Evolutionary conservation across 1,140 invertebrate species (phyloP).

Genomic region (Apis mellifera): DNA sequence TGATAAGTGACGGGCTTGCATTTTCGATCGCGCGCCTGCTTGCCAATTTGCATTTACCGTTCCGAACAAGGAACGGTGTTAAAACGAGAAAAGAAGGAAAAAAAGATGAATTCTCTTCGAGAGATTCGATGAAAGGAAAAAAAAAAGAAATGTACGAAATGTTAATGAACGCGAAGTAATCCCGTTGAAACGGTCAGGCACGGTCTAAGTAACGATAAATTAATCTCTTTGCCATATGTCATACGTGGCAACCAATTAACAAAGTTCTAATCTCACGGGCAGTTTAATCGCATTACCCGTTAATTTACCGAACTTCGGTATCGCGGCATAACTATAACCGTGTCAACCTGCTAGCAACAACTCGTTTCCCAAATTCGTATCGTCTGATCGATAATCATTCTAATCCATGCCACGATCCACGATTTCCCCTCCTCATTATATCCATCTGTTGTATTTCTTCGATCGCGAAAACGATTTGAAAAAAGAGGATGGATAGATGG

Average conservation of each 20-base stretch:
- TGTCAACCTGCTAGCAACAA: slow-evolving; percentile 38
- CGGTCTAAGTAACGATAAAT: slow-evolving; percentile 10
- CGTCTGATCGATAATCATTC: slow-evolving; percentile 12
- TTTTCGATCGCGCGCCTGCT: slow-evolving; percentile 2
- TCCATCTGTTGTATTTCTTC: too few relatives aligned
- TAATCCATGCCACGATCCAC: too few relatives aligned
- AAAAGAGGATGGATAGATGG: too few relatives aligned
- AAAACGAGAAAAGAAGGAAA: background rate
- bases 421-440: too few relatives aligned
- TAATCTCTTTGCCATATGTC: slow-evolving; percentile 15
- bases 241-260: slow-evolving; percentile 28
- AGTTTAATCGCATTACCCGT: slow-evolving; percentile 37
- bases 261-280: slow-evolving; percentile 39
- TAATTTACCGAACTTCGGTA: slow-evolving; percentile 36
- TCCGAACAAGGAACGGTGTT: too few relatives aligned
- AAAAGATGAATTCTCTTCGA: fast-evolving
- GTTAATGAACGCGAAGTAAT: slow-evolving; percentile 3
- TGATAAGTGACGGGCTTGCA: slow-evolving; percentile 31
- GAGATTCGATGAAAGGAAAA: background rate
- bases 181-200: background rate
- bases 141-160: background rate
- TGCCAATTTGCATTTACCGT: too few relatives aligned
- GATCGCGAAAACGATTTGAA: too few relatives aligned
- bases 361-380: slow-evolving; percentile 13
- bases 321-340: slow-evolving; percentile 19